Evolutionary conservation across 1,140 invertebrate genomes (phyloP).

Genomic region (Dreissena rostriformis): DNA sequence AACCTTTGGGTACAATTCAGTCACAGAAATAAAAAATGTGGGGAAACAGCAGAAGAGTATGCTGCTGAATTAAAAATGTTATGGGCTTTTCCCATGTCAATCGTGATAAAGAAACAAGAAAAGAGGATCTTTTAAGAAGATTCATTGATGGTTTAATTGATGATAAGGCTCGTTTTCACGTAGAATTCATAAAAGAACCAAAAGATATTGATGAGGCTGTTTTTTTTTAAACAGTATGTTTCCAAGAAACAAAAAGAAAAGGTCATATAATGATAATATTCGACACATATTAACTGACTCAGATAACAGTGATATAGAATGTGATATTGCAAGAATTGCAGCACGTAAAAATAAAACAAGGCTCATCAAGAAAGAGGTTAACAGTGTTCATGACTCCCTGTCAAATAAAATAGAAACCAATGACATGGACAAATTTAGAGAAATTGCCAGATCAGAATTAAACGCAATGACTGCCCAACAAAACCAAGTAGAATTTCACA

Average conservation of each 20-base stretch:
- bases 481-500: too few relatives aligned
- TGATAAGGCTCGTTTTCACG: constrained; percentile 40
- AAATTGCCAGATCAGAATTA: constrained; percentile 7
- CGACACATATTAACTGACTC: not conserved
- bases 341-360: constrained; percentile 19
- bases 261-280: not conserved
- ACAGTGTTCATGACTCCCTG: too few relatives aligned
- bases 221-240: constrained; percentile 15
- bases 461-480: too few relatives aligned
- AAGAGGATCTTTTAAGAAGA: constrained; percentile 44
- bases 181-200: constrained; percentile 51
- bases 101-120: constrained; percentile 39
- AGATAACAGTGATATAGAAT: not conserved
- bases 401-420: not conserved
- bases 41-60: constrained; percentile 53
- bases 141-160: constrained; percentile 41
- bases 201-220: constrained; percentile 51
- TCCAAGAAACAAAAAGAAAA: constrained; percentile 31
- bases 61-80: constrained; percentile 52
- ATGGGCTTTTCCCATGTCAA: constrained; percentile 50
- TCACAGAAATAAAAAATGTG: constrained; percentile 24
- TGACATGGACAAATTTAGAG: not conserved
- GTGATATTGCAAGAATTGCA: constrained; percentile 3
- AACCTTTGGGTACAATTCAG: constrained; percentile 45
- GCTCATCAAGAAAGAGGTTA: too few relatives aligned